Evolutionary conservation across 35 echinoderm and acorn worm genomes (phyloP), one percentile per base, ranked within the genome.

Genomic region (Lytechinus variegatus): DNA sequence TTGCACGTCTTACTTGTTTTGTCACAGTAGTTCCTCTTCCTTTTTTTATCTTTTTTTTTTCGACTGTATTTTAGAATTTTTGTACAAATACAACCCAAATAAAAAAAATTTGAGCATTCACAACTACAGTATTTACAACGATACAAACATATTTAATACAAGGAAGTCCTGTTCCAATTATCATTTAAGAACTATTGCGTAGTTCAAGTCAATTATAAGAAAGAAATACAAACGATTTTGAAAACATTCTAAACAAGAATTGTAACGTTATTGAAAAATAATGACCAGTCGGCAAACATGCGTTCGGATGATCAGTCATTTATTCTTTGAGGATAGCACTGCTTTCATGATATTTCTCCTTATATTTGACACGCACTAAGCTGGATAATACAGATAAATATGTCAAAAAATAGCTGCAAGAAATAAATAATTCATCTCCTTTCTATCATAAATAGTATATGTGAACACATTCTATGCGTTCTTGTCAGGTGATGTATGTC

Each of bases 141-240:
- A 93, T 93, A 93, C 92, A 90, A 79, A 90, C 29, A 52, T 90
- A 90, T 33, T 51, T 90, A 93, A 9, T 11, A 53, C 57, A 21
- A 93, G 92, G 92, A 93, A 93, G 92, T 93, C 92, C 92, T 93
- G 92, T 53, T 93, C 55, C 92, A 93, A 44, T 14, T 55, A 93
- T 93, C 52, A 55, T 93, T 19, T 56, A 24, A 54, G 54, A 93
- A 54, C 53, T 93, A 55, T 93, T 93, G 92, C 92, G 54, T 93
- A 93, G 92, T 93, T 90, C 92, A 93, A 14, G 92, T 54, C 88
- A 90, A 90, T 79, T 79, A 79, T 79, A 79, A 79, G 66, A 79
- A 79, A 79, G 66, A 24, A 79, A 79, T 24, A 79, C n/a, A 44
- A 79, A 7, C 19, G 14, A 79, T 79, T 79, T 79, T 90, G 27